A percentile compares a stretch with the other conserved stretches of the same genome.
phyloP scores from a whole-genome alignment of 2,888 invertebrate genomes.

The Hirtodrosophila trivittata region DNA sequence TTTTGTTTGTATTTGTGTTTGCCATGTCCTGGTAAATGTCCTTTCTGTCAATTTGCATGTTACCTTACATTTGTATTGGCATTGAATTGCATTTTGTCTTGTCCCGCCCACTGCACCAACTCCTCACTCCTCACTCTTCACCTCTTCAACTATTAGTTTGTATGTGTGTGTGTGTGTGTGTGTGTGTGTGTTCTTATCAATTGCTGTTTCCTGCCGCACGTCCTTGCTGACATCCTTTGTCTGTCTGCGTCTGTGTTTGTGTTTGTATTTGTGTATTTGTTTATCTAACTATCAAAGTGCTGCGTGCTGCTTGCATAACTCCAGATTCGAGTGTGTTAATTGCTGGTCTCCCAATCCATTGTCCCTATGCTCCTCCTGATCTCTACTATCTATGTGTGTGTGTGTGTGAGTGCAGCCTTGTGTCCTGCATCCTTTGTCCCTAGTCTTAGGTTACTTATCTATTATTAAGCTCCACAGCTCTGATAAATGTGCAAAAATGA shows the following conservation, averaged over 20 bases:
- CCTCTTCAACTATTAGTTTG: slow-evolving; percentile 41
- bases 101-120: not conserved
- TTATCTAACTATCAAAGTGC: slow-evolving; percentile 79
- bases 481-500: slow-evolving; percentile 47
- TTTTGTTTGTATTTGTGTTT: slow-evolving; percentile 62
- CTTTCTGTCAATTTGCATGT: slow-evolving; percentile 76
- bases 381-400: not conserved
- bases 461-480: slow-evolving; percentile 46
- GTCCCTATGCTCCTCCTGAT: not conserved
- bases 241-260: slow-evolving; percentile 33
- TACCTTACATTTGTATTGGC: slow-evolving; percentile 72
- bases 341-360: slow-evolving; percentile 47
- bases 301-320: slow-evolving; percentile 68
- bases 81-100: slow-evolving; percentile 61
- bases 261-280: slow-evolving; percentile 64
- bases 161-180: slow-evolving; percentile 17
- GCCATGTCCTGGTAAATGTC: slow-evolving; percentile 62
- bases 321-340: slow-evolving; percentile 71
- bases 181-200: slow-evolving; percentile 58
- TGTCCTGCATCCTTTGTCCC: slow-evolving; percentile 10
- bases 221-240: slow-evolving; percentile 68
- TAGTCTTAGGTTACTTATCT: slow-evolving; percentile 45
- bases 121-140: not conserved
- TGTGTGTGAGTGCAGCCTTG: not conserved
- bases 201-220: slow-evolving; percentile 65